Conservation (phyloP, 2,888 invertebrate genomes). For the Gastrophysa polygoni region DNA sequence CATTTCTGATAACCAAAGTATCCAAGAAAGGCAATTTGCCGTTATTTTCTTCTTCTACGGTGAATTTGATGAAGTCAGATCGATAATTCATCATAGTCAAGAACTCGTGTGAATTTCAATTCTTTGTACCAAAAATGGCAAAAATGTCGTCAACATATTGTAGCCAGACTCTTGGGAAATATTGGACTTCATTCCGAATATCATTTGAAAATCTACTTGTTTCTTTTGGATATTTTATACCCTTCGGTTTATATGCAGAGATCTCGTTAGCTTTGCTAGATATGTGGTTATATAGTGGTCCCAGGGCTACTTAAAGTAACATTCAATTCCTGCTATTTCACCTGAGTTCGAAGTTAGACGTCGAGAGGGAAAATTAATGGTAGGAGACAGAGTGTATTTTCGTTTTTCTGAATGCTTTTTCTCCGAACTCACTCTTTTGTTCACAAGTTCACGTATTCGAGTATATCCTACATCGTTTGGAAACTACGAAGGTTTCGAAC, state of each 20-base stretch:
- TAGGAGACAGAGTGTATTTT: not conserved
- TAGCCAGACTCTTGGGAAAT: no score
- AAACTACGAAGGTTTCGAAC: not conserved
- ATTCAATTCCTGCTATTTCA: not conserved
- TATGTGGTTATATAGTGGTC: not conserved
- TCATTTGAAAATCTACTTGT: no score
- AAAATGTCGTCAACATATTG: no score
- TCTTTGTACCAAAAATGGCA: no score
- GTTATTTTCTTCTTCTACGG: no score
- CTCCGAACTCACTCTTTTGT: not conserved
- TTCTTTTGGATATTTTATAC: no score
- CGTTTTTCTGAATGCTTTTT: not conserved
- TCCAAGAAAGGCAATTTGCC: no score
- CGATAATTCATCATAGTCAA: no score
- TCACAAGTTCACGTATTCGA: not conserved
- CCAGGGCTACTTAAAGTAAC: not conserved
- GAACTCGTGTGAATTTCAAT: no score
- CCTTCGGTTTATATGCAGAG: not conserved
- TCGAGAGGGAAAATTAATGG: not conserved
- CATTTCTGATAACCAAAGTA: no score
- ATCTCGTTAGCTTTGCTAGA: not conserved
- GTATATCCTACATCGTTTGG: not conserved
- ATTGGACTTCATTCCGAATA: no score
- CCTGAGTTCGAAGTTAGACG: not conserved
- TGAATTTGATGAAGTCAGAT: no score